Percentiles rank a stretch among this genome's conserved stretches.
phyloP scores from a whole-genome alignment of 1,140 invertebrate species.

The Drosophila virilis region DNA sequence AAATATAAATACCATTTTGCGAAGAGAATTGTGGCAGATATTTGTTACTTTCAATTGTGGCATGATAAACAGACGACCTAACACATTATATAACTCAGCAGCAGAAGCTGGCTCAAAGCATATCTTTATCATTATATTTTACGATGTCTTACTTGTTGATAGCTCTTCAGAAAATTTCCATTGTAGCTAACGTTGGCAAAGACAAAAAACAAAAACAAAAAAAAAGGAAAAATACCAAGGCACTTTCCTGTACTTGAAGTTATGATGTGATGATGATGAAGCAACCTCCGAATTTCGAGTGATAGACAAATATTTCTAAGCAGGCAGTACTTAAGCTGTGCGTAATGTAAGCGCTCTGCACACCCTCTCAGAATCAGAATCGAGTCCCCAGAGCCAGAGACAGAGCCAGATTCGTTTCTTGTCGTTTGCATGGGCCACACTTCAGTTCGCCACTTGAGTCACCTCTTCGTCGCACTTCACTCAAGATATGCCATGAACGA shows the following conservation, averaged over 20 bases:
- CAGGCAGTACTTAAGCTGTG: conserved; percentile 27
- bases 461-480: conserved; percentile 20
- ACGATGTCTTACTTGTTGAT: conserved; percentile 37
- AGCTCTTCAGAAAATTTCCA: conserved; percentile 14
- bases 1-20: no score
- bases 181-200: conserved; percentile 5
- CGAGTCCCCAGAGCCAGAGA: neutral
- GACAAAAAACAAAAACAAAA: conserved; percentile 25
- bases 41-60: no score
- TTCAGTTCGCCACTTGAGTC: conserved; percentile 30
- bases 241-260: conserved; percentile 30
- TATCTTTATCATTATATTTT: neutral
- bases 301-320: conserved; percentile 48
- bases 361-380: conserved; percentile 33
- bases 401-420: conserved; percentile 1
- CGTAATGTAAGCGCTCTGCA: conserved; percentile 36
- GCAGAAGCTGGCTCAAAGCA: neutral
- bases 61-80: neutral
- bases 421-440: conserved; percentile 35
- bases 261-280: conserved; percentile 30
- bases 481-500: conserved; percentile 9
- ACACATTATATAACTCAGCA: neutral
- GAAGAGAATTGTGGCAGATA: neutral
- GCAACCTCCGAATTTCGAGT: conserved; percentile 39
- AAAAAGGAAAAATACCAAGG: conserved; percentile 18